phyloP scores from a whole-genome alignment of 92 coral and sea anemone genomes.

The Micromussa lordhowensis region DNA sequence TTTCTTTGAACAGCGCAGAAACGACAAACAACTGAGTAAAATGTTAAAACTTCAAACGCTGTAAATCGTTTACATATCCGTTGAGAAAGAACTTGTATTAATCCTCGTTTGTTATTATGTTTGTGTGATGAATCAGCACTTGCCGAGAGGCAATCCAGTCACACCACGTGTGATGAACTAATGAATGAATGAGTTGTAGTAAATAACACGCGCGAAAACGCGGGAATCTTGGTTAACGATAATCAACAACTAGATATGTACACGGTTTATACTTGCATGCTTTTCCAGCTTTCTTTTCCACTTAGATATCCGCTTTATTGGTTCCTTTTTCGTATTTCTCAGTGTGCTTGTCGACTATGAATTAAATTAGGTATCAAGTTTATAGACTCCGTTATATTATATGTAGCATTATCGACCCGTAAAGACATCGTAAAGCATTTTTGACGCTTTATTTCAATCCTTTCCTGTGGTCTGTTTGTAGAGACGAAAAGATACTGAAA shows the following conservation, averaged over 20 bases:
- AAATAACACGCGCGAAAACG: slow-evolving; percentile 26
- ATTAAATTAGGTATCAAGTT: too few species aligned
- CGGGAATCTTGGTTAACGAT: slow-evolving; percentile 1
- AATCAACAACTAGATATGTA: background rate
- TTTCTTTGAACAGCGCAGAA: background rate
- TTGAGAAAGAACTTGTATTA: background rate
- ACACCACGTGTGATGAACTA: slow-evolving; percentile 24
- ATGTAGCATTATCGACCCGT: too few species aligned
- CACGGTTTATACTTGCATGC: background rate
- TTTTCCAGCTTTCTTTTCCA: background rate
- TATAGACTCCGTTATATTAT: too few species aligned
- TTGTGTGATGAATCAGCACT: slow-evolving; percentile 17
- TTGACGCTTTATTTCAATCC: too few species aligned
- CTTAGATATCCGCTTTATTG: background rate
- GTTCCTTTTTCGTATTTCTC: too few species aligned
- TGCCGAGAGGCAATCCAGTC: background rate
- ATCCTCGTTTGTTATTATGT: background rate
- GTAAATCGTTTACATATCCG: background rate
- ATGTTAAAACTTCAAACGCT: background rate
- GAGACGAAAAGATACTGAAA: too few species aligned
- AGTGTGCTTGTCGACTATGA: too few species aligned
- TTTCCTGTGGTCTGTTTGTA: too few species aligned
- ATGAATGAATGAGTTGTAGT: slow-evolving; percentile 43
- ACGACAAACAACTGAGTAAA: background rate
- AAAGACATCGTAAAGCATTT: too few species aligned